phyloP scores from a whole-genome alignment of 2,113 vertebrate species.

The Microtus ochrogaster region DNA sequence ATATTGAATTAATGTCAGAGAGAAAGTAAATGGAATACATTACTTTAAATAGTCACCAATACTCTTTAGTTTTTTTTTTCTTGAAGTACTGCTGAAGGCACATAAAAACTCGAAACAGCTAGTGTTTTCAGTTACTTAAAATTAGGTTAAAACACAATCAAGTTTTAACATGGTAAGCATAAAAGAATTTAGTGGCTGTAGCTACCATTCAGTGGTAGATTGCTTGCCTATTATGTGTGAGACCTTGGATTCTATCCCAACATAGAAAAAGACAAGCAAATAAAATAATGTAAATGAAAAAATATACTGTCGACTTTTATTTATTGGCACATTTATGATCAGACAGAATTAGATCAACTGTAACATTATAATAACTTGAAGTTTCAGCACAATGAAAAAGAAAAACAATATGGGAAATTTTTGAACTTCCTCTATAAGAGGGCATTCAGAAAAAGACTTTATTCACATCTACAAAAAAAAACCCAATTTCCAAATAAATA shows the following conservation, averaged over 20 bases:
- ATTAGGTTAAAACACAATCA: not conserved
- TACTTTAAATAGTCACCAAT: not conserved
- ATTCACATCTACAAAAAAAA: not conserved
- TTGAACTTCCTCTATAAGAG: not conserved
- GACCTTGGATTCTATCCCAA: not conserved
- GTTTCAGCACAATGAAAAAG: not conserved
- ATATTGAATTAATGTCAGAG: not conserved
- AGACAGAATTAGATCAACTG: not conserved
- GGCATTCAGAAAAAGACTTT: not conserved
- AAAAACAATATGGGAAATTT: not conserved
- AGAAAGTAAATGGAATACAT: not conserved
- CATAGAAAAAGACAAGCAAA: not conserved
- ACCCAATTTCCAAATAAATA: not conserved
- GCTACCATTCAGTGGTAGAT: not conserved
- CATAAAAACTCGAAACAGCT: not conserved
- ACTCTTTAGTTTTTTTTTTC: not conserved
- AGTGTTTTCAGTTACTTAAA: not conserved
- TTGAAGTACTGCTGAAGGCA: not conserved
- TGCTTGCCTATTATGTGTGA: not conserved
- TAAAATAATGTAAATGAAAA: not conserved
- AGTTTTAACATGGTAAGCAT: not conserved
- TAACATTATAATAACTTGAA: not conserved
- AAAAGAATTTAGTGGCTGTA: not conserved
- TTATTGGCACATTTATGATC: not conserved
- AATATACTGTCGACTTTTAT: not conserved